Conservation (phyloP, 2,888 invertebrate genomes). For the Tanypteryx hageni region DNA sequence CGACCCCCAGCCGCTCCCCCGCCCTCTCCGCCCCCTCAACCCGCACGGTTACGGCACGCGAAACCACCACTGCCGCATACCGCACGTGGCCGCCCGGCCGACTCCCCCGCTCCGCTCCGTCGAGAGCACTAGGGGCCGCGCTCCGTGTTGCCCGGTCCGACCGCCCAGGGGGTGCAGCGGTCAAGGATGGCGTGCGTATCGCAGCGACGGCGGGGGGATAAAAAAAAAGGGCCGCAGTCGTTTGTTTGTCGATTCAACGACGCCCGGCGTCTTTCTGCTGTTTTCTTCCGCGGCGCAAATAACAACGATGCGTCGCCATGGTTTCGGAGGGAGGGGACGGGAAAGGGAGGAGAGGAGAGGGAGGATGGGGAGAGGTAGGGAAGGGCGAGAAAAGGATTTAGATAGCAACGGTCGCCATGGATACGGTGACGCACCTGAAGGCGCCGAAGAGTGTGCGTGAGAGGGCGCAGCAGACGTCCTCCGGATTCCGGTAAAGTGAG, state of each 20-base stretch:
- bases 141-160: slow-evolving; percentile 2
- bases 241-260: slow-evolving; percentile 19
- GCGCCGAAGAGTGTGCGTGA: slow-evolving; percentile 28
- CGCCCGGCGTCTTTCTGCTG: slow-evolving; percentile 56
- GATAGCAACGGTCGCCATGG: slow-evolving; percentile 58
- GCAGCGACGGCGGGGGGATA: slow-evolving; percentile 16
- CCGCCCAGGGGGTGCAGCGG: slow-evolving; percentile 54
- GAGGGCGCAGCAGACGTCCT: slow-evolving; percentile 1
- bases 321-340: not conserved
- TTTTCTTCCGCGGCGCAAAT: slow-evolving; percentile 58
- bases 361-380: not conserved
- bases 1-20: not conserved
- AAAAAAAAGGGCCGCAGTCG: not conserved
- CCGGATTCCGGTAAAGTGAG: slow-evolving; percentile 33
- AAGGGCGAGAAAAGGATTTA: slow-evolving; percentile 3
- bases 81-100: slow-evolving; percentile 44
- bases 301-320: slow-evolving; percentile 61
- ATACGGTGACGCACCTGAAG: slow-evolving; percentile 58
- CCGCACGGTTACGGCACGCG: not conserved
- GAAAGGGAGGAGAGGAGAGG: not conserved
- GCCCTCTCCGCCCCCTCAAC: too few species aligned
- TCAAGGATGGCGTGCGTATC: slow-evolving; percentile 51
- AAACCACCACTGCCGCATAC: slow-evolving; percentile 43
- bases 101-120: slow-evolving; percentile 40
- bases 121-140: not conserved